Base-by-base conservation (phyloP, 2,797 vertebrate genomes). In the Aulostomus chinensis region DNA sequence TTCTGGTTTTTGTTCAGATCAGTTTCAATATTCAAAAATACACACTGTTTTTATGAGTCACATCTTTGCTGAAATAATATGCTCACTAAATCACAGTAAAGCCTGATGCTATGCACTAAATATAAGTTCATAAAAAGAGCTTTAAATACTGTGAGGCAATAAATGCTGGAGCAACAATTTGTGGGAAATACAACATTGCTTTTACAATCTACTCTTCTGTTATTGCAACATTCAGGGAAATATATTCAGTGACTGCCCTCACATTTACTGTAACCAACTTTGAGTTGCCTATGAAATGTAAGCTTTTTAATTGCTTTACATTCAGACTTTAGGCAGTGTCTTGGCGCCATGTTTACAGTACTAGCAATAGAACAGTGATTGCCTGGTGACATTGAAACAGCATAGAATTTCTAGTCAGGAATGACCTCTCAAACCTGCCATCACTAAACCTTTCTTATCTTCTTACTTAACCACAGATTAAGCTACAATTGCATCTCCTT, bases 11-110 rank as follows among this genome's bases (percentile, higher is more conserved):
- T 80, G 67, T 85, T 85, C 68, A 49, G 66, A 75, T 82, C 77
- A 78, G 64, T 79, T 85, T 81, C 76, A 80, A 86, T 83, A 81
- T 80, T 70, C 18, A 58, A 78, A 81, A 84, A 80, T 75, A 80
- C 70, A 62, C 56, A 61, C 64, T 26, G 60, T 66, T 58, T 83
- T 86, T 78, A 83, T 65, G 68, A 80, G 64, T 42, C 73, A 70
- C 58, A 76, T 70, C 76, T 73, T 57, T 52, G 53, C 57, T 74
- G 80, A 78, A 85, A 78, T 76, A 72, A 80, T 58, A 64, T 49
- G 58, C 45, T 31, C 76, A 42, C 54, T 81, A 86, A 83, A 86
- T 83, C 78, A 84, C 57, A 68, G 71, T 77, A 75, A 80, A 41
- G 73, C 54, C 64, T 61, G 35, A 59, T 54, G 24, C 51, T 10